Evolutionary conservation across 2,888 invertebrate species (phyloP).

Genomic region (Ischnus inquisitorius): DNA sequence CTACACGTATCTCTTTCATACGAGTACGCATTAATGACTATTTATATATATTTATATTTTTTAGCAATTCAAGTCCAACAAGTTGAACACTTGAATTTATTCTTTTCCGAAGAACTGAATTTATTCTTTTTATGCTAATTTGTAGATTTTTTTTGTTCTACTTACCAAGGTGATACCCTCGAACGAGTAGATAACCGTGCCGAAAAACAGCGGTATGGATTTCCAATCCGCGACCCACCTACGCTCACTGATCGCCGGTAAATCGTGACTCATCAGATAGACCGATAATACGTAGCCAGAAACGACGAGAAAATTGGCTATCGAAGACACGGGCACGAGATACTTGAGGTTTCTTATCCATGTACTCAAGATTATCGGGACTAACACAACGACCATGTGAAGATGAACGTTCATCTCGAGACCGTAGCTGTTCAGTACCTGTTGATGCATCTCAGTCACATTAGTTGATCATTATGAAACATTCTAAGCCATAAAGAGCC

Average conservation of each 20-base stretch:
- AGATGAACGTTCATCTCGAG: constrained; percentile 89
- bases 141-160: constrained; percentile 60
- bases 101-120: not conserved
- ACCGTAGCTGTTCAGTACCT: constrained; percentile 90
- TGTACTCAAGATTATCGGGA: constrained; percentile 91
- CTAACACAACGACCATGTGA: constrained; percentile 91
- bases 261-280: constrained; percentile 90
- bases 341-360: constrained; percentile 92
- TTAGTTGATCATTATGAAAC: not conserved
- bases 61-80: not conserved
- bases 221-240: constrained; percentile 88
- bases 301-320: constrained; percentile 92
- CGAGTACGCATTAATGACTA: not conserved
- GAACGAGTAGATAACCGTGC: constrained; percentile 98
- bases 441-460: constrained; percentile 59
- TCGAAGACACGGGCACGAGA: constrained; percentile 91
- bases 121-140: not conserved
- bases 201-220: constrained; percentile 95
- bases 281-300: constrained; percentile 92
- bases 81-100: not conserved
- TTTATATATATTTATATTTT: constrained; percentile 9
- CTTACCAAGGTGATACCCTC: constrained; percentile 97
- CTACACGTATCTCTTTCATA: constrained; percentile 34
- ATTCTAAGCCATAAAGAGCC: not conserved
- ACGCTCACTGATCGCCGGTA: constrained; percentile 89